Conservation (phyloP, 2,113 vertebrate genomes). For the Takifugu bimaculatus region DNA sequence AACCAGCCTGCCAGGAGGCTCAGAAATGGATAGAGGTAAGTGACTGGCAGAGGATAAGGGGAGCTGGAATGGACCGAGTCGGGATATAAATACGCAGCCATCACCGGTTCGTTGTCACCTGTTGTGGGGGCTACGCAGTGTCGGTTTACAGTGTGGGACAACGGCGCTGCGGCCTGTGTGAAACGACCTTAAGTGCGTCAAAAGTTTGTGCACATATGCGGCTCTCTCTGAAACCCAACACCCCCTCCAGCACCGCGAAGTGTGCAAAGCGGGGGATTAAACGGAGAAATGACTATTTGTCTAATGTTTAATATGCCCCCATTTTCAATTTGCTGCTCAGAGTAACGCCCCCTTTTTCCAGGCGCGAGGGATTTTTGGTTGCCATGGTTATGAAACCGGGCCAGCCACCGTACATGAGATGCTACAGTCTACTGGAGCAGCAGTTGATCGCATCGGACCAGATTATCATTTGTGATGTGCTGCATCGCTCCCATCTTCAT, state of each 20-base stretch:
- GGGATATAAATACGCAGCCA: conserved; percentile 52
- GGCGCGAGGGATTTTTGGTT: conserved; percentile 57
- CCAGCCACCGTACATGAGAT: conserved; percentile 40
- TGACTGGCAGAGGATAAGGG: neutral
- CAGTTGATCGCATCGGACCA: conserved; percentile 35
- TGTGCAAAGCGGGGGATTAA: neutral
- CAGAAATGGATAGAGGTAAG: conserved; percentile 95
- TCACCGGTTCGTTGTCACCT: conserved; percentile 54
- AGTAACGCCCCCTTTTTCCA: conserved; percentile 48
- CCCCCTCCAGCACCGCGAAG: neutral
- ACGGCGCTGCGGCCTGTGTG: conserved; percentile 1
- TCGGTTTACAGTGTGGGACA: conserved; percentile 47
- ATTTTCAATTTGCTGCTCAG: conserved; percentile 2
- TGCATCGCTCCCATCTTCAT: conserved; percentile 34
- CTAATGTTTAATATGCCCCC: neutral
- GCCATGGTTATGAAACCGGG: conserved; percentile 61
- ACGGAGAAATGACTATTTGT: too few species aligned
- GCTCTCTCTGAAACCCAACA: neutral
- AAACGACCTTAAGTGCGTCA: neutral
- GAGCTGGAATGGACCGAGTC: neutral
- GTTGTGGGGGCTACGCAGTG: conserved; percentile 35
- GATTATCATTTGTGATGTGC: conserved; percentile 46
- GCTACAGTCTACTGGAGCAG: conserved; percentile 23
- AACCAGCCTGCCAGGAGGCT: conserved; percentile 85
- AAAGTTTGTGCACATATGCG: conserved; percentile 39